A percentile compares a stretch with the other conserved stretches of the same genome.
Evolutionary conservation across 2,797 vertebrate genomes (phyloP).

Genomic region (Paramormyrops hopkinsi): DNA sequence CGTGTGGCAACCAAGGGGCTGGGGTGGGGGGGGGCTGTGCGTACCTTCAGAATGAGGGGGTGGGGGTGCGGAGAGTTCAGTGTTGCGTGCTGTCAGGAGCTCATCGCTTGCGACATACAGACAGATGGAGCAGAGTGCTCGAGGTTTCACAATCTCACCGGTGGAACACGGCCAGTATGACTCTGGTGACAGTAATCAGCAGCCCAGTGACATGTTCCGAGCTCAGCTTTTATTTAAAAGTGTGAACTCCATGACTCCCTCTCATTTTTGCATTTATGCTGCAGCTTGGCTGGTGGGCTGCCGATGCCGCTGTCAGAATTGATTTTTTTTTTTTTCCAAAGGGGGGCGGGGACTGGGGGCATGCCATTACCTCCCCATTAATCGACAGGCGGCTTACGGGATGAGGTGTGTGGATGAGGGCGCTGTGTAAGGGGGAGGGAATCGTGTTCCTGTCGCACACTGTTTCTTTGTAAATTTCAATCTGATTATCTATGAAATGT

Average conservation of each 20-base stretch:
- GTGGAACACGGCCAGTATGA: constrained; percentile 7
- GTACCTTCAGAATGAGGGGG: not conserved
- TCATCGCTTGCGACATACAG: not conserved
- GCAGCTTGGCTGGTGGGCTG: not conserved
- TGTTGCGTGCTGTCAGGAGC: not conserved
- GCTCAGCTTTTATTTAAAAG: constrained; percentile 18
- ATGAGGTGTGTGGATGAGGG: not conserved
- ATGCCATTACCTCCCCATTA: not conserved
- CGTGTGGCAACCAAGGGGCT: not conserved
- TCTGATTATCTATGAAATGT: not conserved
- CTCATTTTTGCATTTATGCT: constrained; percentile 11
- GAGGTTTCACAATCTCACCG: not conserved
- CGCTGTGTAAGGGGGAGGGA: not conserved
- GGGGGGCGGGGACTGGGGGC: not conserved
- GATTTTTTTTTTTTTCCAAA: not conserved
- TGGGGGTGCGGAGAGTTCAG: no score
- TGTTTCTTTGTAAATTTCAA: constrained; percentile 1
- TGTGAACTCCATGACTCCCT: constrained; percentile 5
- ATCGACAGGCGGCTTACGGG: not conserved
- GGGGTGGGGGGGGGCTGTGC: no score
- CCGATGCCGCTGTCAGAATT: not conserved
- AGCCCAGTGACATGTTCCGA: constrained; percentile 14
- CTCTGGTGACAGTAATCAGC: constrained; percentile 15
- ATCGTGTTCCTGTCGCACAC: not conserved
- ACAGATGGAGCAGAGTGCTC: constrained; percentile 1